A percentile compares a stretch with the other conserved stretches of the same genome.
phyloP scores from a whole-genome alignment of 2,113 vertebrate genomes.

The Chaenocephalus aceratus region DNA sequence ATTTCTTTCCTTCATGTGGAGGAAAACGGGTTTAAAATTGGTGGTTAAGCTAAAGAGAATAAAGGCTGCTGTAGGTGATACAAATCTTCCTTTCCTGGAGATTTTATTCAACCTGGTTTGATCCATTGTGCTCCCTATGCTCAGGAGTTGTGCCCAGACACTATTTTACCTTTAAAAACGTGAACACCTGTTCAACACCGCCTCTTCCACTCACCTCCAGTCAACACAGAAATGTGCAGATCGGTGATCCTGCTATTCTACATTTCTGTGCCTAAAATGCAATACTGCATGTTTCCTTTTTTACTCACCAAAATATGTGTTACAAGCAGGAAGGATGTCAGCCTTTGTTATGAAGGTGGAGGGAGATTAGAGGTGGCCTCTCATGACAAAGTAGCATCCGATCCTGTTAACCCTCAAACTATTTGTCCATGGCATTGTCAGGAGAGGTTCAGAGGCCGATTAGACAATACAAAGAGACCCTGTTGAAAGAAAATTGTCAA shows the following conservation, averaged over 20 bases:
- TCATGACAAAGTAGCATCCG: conserved; percentile 37
- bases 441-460: conserved; percentile 26
- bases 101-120: conserved; percentile 46
- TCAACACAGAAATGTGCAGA: conserved; percentile 14
- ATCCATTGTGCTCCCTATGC: conserved; percentile 30
- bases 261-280: conserved; percentile 18
- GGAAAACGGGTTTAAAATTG: conserved; percentile 45
- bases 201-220: no score
- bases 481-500: conserved; percentile 10
- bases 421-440: conserved; percentile 11
- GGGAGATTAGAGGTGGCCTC: conserved; percentile 41
- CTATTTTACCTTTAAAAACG: conserved; percentile 17
- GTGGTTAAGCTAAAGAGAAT: conserved; percentile 31
- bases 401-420: conserved; percentile 29
- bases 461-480: conserved; percentile 21
- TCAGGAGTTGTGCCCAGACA: not conserved
- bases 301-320: conserved; percentile 28
- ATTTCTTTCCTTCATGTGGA: conserved; percentile 34
- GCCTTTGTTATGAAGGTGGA: conserved; percentile 43
- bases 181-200: not conserved
- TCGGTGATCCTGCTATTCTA: not conserved
- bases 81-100: conserved; percentile 45
- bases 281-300: conserved; percentile 20
- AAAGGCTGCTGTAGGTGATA: conserved; percentile 39
- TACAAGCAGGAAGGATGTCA: conserved; percentile 37